Base-by-base conservation (phyloP, 2,797 vertebrate genomes). In the Spinus olivaceus region DNA sequence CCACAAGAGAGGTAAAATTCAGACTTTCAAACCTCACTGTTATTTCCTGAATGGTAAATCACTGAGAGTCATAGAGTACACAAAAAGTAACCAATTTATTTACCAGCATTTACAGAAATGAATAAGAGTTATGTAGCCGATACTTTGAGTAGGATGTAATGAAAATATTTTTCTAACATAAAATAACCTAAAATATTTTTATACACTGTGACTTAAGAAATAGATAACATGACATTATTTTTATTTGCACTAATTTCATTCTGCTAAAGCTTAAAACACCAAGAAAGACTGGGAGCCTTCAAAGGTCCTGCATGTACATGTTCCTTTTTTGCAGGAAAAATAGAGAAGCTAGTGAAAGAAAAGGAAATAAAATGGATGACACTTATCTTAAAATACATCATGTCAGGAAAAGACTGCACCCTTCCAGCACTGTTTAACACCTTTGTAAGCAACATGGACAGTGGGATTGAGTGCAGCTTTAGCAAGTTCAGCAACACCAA, bases 361-460 rank as follows among this genome's bases (percentile, higher is more conserved):
- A 20, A 90, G 49, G 41, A 93, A 93, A 82, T 57, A 1, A 89
- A 90, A 85, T 32, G 18, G 20, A 42, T 46, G 6, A 33, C 5
- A 13, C 39, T 49, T 42, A 39, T 21, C 63, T 67, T 44, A 66
- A 72, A 65, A 74, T 22, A 41, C 6, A n/a, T 65, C 20, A 2
- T 15, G 15, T 5, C 35, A 57, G 59, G 44, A 88, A 59, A 78
- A 64, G 37, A n/a, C 6, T 35, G 35, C 21, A 42, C 16, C 3
- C 5, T n/a, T 88, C 41, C 23, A n/a, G 25, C 0, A 0, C 19
- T 47, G 27, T 53, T 90, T n/a, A 41, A 47, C 5, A 10, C 47
- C 19, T 78, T 78, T 53, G 14, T 37, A n/a, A 60, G 19, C 5
- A 46, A 21, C 12, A 7, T 6, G 23, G 41, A n/a, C 41, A 47